A percentile compares a stretch with the other conserved stretches of the same genome.
phyloP scores from a whole-genome alignment of 92 coral and sea anemone species.

The Palythoa grandiflora region DNA sequence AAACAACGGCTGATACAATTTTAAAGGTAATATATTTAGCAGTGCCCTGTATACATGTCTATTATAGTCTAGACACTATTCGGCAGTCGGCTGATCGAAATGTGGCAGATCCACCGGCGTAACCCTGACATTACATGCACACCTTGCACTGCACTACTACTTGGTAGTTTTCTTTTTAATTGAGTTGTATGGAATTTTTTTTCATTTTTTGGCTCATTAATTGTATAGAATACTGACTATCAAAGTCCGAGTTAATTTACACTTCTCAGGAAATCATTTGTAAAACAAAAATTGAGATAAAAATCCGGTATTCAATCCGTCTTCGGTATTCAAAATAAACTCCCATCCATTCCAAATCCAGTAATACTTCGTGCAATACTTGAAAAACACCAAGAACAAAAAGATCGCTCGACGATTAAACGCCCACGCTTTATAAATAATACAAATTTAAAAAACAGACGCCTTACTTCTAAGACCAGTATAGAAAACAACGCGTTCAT shows the following conservation, averaged over 20 bases:
- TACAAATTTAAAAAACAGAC: background rate
- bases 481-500: background rate
- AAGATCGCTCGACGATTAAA: background rate
- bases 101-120: background rate
- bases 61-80: background rate
- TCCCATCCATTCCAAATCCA: background rate
- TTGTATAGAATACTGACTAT: background rate
- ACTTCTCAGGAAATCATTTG: background rate
- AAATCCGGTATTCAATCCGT: background rate
- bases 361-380: background rate
- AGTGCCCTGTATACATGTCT: background rate
- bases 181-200: background rate
- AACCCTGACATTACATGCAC: background rate
- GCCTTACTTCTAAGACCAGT: background rate
- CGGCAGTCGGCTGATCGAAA: background rate
- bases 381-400: background rate
- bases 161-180: constrained; percentile 4
- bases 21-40: constrained; percentile 3
- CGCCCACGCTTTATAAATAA: constrained; percentile 31
- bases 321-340: constrained; percentile 34
- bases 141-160: background rate
- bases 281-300: constrained; percentile 2
- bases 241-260: background rate
- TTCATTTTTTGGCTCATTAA: background rate
- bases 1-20: background rate